These are phyloP conservation scores for Rhyzopertha dominica DNA, from an alignment of 1,140 invertebrate species.

Conservation along the genomic window DNA sequence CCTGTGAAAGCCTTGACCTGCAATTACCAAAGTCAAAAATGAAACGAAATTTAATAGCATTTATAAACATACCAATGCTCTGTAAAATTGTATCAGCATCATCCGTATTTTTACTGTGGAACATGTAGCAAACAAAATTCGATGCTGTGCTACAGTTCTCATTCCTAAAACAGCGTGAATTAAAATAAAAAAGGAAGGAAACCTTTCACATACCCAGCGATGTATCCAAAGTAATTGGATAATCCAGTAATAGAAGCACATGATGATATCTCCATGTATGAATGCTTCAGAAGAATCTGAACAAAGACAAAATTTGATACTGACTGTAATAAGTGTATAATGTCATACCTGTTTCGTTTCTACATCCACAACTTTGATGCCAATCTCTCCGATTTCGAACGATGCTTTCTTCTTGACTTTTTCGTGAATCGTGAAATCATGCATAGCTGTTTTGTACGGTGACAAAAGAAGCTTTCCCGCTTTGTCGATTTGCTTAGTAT, in stretches of 20 bases:
- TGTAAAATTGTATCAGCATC: conserved; percentile 48
- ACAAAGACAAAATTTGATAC: conserved; percentile 20
- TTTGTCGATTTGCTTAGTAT: conserved; percentile 53
- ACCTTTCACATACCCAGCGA: conserved; percentile 53
- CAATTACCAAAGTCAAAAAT: neutral
- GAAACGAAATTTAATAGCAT: neutral
- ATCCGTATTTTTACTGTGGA: conserved; percentile 48
- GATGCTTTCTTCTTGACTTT: conserved; percentile 41
- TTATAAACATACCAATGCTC: conserved; percentile 32
- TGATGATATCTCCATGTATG: conserved; percentile 61
- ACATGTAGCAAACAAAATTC: conserved; percentile 54
- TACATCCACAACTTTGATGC: conserved; percentile 46
- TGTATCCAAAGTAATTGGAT: conserved; percentile 58
- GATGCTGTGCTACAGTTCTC: conserved; percentile 54
- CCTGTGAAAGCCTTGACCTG: conserved; percentile 39
- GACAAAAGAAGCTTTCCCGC: conserved; percentile 46
- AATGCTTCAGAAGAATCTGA: conserved; percentile 51
- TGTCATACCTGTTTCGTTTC: conserved; percentile 41
- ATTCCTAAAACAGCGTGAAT: conserved; percentile 45
- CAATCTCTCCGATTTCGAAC: conserved; percentile 53
- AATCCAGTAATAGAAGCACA: conserved; percentile 54
- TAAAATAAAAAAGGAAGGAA: conserved; percentile 16
- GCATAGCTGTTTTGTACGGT: conserved; percentile 19
- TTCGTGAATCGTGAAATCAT: conserved; percentile 3
- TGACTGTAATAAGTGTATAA: conserved; percentile 5